Conservation (phyloP, 2,888 invertebrate genomes). For the Zygogramma bicolorata region DNA sequence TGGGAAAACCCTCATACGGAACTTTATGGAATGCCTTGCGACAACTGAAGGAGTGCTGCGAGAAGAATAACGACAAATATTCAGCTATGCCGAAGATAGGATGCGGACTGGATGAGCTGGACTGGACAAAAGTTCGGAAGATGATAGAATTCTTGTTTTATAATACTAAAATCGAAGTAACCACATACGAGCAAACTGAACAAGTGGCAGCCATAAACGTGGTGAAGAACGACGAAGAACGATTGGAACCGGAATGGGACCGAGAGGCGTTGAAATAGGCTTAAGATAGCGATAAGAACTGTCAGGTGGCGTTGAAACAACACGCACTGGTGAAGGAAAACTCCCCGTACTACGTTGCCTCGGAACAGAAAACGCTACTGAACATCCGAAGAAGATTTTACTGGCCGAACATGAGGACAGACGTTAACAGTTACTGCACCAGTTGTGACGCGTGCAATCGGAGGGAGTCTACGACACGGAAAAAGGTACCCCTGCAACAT, state of each 20-base stretch:
- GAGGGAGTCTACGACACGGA: constrained; percentile 44
- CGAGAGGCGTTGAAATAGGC: constrained; percentile 5
- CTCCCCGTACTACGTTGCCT: not conserved
- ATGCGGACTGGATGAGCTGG: constrained; percentile 14
- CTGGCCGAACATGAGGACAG: constrained; percentile 48
- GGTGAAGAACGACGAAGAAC: not conserved
- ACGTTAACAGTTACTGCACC: constrained; percentile 46
- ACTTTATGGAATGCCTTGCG: constrained; percentile 8
- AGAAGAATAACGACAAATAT: constrained; percentile 6
- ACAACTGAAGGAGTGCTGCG: constrained; percentile 1
- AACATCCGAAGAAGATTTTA: constrained; percentile 45
- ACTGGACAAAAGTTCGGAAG: constrained; percentile 16
- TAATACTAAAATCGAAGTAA: constrained; percentile 1
- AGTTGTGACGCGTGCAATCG: constrained; percentile 51
- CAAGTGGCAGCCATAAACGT: not conserved
- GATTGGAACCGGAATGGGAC: constrained; percentile 22
- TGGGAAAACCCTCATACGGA: constrained; percentile 14
- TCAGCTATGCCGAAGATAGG: constrained; percentile 12
- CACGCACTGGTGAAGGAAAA: not conserved
- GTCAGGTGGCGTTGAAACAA: not conserved
- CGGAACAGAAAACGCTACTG: constrained; percentile 47
- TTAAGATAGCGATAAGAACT: constrained; percentile 15
- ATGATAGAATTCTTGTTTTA: constrained; percentile 22
- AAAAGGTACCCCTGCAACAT: constrained; percentile 43
- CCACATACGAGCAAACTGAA: constrained; percentile 3